A percentile compares a stretch with the other conserved stretches of the same genome.
Conservation (phyloP, 1,140 invertebrate species). For the Mercenaria mercenaria region DNA sequence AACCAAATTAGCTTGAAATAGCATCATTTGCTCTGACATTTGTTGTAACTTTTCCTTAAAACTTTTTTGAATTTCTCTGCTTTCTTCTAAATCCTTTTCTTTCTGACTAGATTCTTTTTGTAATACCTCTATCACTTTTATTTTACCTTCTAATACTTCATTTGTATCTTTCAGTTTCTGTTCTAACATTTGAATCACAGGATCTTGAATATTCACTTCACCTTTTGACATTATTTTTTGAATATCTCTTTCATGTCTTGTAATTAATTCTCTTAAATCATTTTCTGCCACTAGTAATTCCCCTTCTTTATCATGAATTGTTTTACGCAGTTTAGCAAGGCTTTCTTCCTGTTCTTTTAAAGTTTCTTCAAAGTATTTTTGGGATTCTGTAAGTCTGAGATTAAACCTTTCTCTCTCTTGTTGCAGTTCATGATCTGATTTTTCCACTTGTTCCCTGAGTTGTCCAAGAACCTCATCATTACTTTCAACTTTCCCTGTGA, state of each 20-base stretch:
- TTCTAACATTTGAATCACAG: slow-evolving; percentile 83
- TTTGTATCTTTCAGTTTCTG: slow-evolving; percentile 82
- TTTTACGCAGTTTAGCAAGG: slow-evolving; percentile 73
- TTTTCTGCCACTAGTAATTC: slow-evolving; percentile 79
- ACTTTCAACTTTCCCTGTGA: slow-evolving; percentile 81
- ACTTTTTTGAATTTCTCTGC: slow-evolving; percentile 75
- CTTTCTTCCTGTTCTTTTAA: slow-evolving; percentile 80
- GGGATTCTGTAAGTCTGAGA: slow-evolving; percentile 80
- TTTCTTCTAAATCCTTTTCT: slow-evolving; percentile 79
- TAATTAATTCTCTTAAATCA: slow-evolving; percentile 81
- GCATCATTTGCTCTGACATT: slow-evolving; percentile 92
- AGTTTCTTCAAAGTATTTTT: slow-evolving; percentile 84
- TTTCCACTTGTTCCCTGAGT: slow-evolving; percentile 77
- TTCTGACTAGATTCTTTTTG: slow-evolving; percentile 79
- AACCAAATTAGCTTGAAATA: slow-evolving; percentile 93
- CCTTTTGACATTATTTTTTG: slow-evolving; percentile 81
- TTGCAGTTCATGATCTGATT: slow-evolving; percentile 80
- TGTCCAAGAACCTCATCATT: slow-evolving; percentile 78
- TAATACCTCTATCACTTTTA: slow-evolving; percentile 81
- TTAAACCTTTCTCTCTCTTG: slow-evolving; percentile 81
- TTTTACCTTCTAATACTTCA: slow-evolving; percentile 82
- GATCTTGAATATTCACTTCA: slow-evolving; percentile 81
- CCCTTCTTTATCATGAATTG: slow-evolving; percentile 77
- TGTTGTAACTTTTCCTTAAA: slow-evolving; percentile 82
- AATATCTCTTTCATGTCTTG: slow-evolving; percentile 82